These are phyloP conservation scores for Nymphalis urticae DNA, from an alignment of 2,888 invertebrate genomes.

Conservation along the genomic window DNA sequence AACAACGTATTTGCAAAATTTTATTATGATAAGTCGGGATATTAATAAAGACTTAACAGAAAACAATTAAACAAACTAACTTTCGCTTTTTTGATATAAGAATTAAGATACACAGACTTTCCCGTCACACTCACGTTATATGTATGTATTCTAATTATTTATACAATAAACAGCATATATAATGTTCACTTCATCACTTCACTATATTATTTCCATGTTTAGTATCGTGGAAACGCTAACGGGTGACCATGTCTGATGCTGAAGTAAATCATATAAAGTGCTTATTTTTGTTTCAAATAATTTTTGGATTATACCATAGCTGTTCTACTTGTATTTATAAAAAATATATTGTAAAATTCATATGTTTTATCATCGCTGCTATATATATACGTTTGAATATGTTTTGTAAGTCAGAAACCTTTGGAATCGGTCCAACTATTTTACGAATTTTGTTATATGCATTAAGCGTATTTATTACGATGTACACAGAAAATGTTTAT, in stretches of 20 bases:
- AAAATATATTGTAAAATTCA: background rate
- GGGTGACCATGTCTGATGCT: slow-evolving; percentile 2
- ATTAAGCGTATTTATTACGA: background rate
- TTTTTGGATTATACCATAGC: slow-evolving; percentile 11
- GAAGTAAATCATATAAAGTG: slow-evolving; percentile 8
- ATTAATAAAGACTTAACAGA: too few relatives aligned
- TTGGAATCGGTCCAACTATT: background rate
- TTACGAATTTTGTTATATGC: background rate
- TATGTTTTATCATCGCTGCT: background rate
- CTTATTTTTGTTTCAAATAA: slow-evolving; percentile 9
- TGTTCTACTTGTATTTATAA: background rate
- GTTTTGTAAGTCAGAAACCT: background rate
- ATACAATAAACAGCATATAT: background rate
- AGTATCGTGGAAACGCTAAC: background rate
- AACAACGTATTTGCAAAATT: too few relatives aligned
- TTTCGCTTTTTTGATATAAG: too few relatives aligned
- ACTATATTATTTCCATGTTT: background rate
- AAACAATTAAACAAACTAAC: too few relatives aligned
- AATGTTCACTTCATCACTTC: background rate
- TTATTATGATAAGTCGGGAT: too few relatives aligned
- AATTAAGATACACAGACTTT: too few relatives aligned
- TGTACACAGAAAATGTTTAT: slow-evolving; percentile 18
- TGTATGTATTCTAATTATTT: too few relatives aligned
- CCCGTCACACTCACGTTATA: too few relatives aligned
- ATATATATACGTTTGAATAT: background rate